Evolutionary conservation across 2,797 vertebrate genomes (phyloP), one percentile per base, ranked within the genome.

Genomic region (Morus bassanus): DNA sequence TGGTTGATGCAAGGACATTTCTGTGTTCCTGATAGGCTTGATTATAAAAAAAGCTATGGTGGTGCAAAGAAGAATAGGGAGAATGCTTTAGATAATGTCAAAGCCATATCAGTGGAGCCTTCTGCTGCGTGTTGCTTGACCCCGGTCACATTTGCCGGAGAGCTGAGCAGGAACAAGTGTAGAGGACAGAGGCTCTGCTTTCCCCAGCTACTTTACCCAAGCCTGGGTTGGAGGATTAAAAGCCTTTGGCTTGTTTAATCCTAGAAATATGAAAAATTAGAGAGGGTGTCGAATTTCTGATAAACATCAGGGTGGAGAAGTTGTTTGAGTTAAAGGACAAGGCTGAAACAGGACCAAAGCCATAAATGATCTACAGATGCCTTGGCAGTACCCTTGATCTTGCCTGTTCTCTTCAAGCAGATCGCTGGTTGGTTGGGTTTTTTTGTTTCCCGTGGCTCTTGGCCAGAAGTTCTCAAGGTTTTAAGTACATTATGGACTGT

Each of bases 381-480:
- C 86, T 73, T 91, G 89, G 79, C 95, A 83, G 35, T 75, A 60
- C 39, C 95, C 91, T 95, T 97, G 84, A 95, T 93, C 92, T 89
- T 87, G 70, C 22, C 48, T 72, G 30, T 77, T 84, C 45, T 78
- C 65, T 75, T 89, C 50, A 43, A 93, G 79, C 61, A 81, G 53
- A 72, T 59, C 1, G 2, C 7, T 54, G 22, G 13, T 27, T 45
- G 30, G 18, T 33, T 12, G 16, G n/a, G 18, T 5, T 21, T 41
- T 17, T 13, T 75, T 77, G 63, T 65, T 54, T 15, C 1, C 56
- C 31, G 12, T 85, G 87, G 78, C 95, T 75, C 50, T 61, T 64
- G 78, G 73, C 94, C 96, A 94, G 73, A 46, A 79, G 30, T 39
- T 18, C 50, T 72, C 79, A 78, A 86, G 65, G 69, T 93, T 96